Conservation (phyloP, 2,888 invertebrate genomes). For the Erebia palarica region DNA sequence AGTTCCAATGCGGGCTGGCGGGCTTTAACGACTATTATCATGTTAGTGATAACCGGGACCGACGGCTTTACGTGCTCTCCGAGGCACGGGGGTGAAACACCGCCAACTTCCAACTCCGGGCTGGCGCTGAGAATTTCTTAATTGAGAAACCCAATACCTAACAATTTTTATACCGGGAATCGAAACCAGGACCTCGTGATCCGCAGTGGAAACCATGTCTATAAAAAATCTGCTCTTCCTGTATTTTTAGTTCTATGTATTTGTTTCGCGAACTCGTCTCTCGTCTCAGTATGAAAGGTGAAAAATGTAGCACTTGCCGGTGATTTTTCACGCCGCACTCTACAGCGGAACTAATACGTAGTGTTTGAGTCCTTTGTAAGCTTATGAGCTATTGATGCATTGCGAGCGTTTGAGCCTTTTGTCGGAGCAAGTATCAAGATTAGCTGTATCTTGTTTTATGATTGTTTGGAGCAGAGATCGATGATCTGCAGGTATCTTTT, state of each 20-base stretch:
- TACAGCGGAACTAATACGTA: slow-evolving; percentile 35
- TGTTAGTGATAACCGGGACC: too few species aligned
- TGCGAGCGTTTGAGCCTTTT: slow-evolving; percentile 16
- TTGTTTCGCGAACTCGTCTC: slow-evolving; percentile 35
- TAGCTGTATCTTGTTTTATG: not conserved
- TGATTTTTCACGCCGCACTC: slow-evolving; percentile 41
- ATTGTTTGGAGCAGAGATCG: too few species aligned
- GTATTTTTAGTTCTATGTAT: slow-evolving; percentile 20
- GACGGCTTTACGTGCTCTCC: too few species aligned
- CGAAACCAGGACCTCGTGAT: too few species aligned
- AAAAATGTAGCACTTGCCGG: slow-evolving; percentile 41
- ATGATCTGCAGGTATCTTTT: not conserved
- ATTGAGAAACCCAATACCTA: too few species aligned
- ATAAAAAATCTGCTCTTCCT: slow-evolving; percentile 22
- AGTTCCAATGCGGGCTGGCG: too few species aligned
- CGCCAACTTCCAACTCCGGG: too few species aligned
- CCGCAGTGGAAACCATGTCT: not conserved
- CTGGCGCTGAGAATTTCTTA: too few species aligned
- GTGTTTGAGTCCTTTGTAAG: slow-evolving; percentile 38
- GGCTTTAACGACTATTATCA: too few species aligned
- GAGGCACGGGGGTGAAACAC: too few species aligned
- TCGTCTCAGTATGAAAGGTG: slow-evolving; percentile 37
- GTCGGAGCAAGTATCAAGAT: slow-evolving; percentile 5
- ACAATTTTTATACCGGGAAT: too few species aligned
- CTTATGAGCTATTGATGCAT: slow-evolving; percentile 38